Conservation (phyloP, 2,888 invertebrate genomes). For the Gerris lacustris region DNA sequence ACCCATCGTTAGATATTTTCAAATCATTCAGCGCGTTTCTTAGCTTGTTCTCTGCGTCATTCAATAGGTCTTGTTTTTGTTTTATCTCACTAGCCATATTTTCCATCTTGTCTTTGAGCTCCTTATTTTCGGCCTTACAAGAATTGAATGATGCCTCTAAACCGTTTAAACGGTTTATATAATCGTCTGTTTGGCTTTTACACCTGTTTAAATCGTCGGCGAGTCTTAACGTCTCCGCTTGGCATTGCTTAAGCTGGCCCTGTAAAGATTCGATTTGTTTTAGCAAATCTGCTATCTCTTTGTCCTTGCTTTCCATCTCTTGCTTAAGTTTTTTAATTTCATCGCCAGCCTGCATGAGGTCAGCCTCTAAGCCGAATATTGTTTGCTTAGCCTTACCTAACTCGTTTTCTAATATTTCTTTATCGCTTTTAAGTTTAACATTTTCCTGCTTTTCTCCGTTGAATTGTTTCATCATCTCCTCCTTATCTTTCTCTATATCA, state of each 20-base stretch:
- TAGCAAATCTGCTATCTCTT: not conserved
- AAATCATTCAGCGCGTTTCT: not conserved
- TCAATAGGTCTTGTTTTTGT: not conserved
- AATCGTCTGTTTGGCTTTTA: not conserved
- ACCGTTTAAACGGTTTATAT: not conserved
- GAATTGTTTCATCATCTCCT: not conserved
- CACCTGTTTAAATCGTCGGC: not conserved
- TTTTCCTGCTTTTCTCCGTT: not conserved
- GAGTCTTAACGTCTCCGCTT: not conserved
- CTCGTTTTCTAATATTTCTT: not conserved
- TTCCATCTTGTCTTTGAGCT: not conserved
- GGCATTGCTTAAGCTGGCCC: not conserved
- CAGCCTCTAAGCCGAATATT: not conserved
- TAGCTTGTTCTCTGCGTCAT: not conserved
- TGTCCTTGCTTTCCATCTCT: not conserved
- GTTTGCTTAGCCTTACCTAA: not conserved
- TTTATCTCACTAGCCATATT: not conserved
- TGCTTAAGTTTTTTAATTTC: not conserved
- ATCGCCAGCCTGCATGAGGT: not conserved
- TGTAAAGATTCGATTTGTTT: not conserved
- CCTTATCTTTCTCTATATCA: constrained; percentile 12
- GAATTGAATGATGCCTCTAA: not conserved
- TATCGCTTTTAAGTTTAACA: not conserved
- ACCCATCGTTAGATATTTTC: not conserved
- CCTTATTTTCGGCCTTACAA: constrained; percentile 4